Conservation (phyloP, 2,113 vertebrate genomes). For the Panthera uncia region DNA sequence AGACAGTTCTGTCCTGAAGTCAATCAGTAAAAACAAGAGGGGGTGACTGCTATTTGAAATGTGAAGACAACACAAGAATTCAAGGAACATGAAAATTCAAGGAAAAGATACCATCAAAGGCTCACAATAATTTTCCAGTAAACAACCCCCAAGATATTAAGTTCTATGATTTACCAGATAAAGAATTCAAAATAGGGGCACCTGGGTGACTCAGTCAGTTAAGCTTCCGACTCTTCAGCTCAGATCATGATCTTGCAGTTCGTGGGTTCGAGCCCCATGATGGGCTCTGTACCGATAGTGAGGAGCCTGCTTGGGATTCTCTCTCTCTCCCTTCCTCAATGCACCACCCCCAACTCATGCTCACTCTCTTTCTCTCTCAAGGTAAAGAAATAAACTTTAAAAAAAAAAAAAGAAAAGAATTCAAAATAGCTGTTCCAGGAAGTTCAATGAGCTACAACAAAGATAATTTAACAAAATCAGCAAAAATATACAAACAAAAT, state of each 20-base stretch:
- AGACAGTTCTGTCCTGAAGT: not conserved
- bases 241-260: too few relatives aligned
- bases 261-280: too few relatives aligned
- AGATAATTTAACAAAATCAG: not conserved
- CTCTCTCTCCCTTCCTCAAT: too few relatives aligned
- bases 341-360: too few relatives aligned
- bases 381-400: too few relatives aligned
- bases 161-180: not conserved
- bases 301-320: too few relatives aligned
- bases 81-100: not conserved
- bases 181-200: not conserved
- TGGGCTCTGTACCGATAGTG: too few relatives aligned
- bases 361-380: too few relatives aligned
- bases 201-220: too few relatives aligned
- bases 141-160: not conserved
- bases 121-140: not conserved
- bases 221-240: too few relatives aligned
- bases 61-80: not conserved
- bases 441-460: not conserved
- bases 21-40: not conserved
- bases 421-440: not conserved
- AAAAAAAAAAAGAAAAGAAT: not conserved
- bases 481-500: not conserved
- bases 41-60: not conserved
- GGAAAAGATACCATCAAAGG: not conserved